A percentile compares a stretch with the other conserved stretches of the same genome.
These are phyloP conservation scores for Bedellia somnulentella DNA, from an alignment of 2,888 invertebrate genomes.

Conservation along the genomic window DNA sequence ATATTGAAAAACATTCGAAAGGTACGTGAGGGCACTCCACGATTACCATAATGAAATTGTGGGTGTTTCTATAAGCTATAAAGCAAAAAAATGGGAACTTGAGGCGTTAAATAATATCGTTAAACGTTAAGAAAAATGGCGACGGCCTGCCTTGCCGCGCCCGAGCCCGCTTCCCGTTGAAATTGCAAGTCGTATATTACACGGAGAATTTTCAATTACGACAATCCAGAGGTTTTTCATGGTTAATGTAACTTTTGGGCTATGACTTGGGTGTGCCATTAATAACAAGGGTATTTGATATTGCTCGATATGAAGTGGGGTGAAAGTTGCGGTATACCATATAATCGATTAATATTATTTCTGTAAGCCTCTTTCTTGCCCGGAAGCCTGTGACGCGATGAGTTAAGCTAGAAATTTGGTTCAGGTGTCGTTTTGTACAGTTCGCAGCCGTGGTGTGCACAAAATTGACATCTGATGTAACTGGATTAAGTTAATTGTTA, in stretches of 20 bases:
- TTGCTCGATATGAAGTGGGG: too few species aligned
- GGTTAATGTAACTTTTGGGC: constrained; percentile 57
- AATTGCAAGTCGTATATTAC: constrained; percentile 59
- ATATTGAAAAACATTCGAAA: constrained; percentile 8
- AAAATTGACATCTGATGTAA: too few species aligned
- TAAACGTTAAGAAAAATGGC: constrained; percentile 50
- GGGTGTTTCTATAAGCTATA: constrained; percentile 30
- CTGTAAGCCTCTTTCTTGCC: too few species aligned
- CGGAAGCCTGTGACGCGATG: too few species aligned
- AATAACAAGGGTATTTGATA: too few species aligned
- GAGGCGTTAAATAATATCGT: constrained; percentile 58
- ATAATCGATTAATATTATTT: too few species aligned
- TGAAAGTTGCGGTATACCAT: too few species aligned
- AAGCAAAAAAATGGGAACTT: constrained; percentile 55
- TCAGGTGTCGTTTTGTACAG: too few species aligned
- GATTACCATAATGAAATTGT: constrained; percentile 58
- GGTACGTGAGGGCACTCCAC: constrained; percentile 26
- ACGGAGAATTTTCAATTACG: constrained; percentile 60
- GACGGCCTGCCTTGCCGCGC: constrained; percentile 32
- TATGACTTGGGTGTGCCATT: constrained; percentile 40
- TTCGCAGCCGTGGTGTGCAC: too few species aligned
- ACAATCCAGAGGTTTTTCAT: constrained; percentile 59
- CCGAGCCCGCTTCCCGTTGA: constrained; percentile 30
- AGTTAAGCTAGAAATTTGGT: too few species aligned
- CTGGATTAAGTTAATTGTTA: too few species aligned